These are phyloP conservation scores for Ptychodera flava DNA, from an alignment of 35 echinoderm and acorn worm genomes.

Conservation along the genomic window DNA sequence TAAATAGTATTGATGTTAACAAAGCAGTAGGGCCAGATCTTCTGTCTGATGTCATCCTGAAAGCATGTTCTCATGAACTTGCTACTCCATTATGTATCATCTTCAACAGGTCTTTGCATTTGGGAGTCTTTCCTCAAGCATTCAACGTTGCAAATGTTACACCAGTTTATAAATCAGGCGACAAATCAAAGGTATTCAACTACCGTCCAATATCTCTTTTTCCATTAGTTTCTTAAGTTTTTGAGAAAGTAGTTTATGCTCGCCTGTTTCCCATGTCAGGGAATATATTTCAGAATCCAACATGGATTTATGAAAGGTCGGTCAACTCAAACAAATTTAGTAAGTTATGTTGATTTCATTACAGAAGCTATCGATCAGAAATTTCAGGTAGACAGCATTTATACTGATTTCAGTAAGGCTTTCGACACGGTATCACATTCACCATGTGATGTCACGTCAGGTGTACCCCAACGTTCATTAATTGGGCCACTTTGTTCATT, in stretches of 20 bases:
- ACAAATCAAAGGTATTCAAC: not conserved
- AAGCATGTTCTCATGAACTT: not conserved
- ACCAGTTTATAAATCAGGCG: not conserved
- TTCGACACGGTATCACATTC: not conserved
- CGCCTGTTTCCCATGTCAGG: not conserved
- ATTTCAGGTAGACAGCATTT: not conserved
- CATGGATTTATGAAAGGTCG: not conserved
- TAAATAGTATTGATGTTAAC: constrained; percentile 2
- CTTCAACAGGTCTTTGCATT: not conserved
- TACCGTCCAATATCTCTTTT: not conserved
- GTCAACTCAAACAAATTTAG: not conserved
- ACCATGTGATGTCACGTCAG: no score
- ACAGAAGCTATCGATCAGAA: not conserved
- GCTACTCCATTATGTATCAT: not conserved
- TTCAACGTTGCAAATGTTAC: not conserved
- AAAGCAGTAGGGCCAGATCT: not conserved
- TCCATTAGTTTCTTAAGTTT: not conserved
- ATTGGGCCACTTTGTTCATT: no score
- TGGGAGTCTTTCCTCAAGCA: not conserved
- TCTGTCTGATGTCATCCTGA: not conserved
- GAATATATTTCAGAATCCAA: not conserved
- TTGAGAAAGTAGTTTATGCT: not conserved
- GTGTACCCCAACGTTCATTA: no score
- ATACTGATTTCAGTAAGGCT: not conserved
- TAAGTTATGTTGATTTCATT: not conserved